Evolutionary conservation across 1,140 invertebrate species (phyloP), one percentile per base, ranked within the genome.

Genomic region (Zaprionus davidi): DNA sequence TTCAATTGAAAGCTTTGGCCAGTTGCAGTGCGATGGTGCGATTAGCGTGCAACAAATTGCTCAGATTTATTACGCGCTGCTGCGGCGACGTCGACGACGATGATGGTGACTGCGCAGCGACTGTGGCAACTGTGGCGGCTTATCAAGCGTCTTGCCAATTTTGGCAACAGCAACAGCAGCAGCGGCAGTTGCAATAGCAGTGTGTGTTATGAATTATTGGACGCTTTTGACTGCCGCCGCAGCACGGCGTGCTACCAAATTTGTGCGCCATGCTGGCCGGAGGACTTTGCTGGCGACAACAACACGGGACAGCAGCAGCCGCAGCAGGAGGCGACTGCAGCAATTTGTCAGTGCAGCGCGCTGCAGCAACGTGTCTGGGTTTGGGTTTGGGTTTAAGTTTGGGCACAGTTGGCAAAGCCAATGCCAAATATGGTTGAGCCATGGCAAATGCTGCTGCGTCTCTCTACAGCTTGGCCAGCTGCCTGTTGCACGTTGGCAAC

Each of bases 21-120:
- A 76, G 51, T 63, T 44, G 60, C 26, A 26, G 60, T 56, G 55
- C 66, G 71, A 70, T 74, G 66, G 58, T 41, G 82, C 84, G 84
- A 88, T 88, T 88, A 88, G 81, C 79, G 84, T 68, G 81, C 84
- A 88, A 88, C 84, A 88, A 88, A 88, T 88, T 88, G 84, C 81
- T 69, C 81, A 88, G 84, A 88, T 88, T 88, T 88, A 88, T 88
- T 88, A 88, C 81, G 84, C 84, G 84, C 69, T 38, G 38, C 56
- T 78, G 84, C 84, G 84, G 58, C 28, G 24, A 79, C 75, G 20
- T 9, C 26, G 28, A 53, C 68, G 53, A 31, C 57, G n/a, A 12
- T 70, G 59, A 17, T 66, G 24, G 3, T 60, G 63, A 24, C 67
- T 38, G 44, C 53, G 31, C 77, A 36, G 22, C 66, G 41, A 34